phyloP scores from a whole-genome alignment of 2,888 invertebrate species.

The Caenorhabditis uteleia region DNA sequence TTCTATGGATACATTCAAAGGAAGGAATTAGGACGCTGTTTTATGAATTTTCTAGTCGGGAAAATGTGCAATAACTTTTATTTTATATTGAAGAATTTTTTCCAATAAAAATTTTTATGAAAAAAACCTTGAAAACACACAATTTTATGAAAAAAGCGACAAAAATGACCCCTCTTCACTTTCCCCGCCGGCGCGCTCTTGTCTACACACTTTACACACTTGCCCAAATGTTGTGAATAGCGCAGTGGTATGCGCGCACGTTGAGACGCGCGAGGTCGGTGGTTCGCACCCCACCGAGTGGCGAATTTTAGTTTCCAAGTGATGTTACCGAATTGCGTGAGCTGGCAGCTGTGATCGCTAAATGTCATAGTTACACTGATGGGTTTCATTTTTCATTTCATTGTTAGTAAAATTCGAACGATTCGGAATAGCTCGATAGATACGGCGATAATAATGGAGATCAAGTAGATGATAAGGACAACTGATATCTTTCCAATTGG shows the following conservation, averaged over 20 bases:
- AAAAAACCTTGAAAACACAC: not conserved
- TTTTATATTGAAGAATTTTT: not conserved
- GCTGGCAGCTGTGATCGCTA: slow-evolving; percentile 53
- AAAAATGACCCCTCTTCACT: not conserved
- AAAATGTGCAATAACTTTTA: not conserved
- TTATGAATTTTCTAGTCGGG: too few relatives aligned
- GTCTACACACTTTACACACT: not conserved
- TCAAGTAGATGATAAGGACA: too few relatives aligned
- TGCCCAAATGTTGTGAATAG: not conserved
- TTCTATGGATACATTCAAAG: slow-evolving; percentile 38
- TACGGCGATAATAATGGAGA: too few relatives aligned
- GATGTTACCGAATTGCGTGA: slow-evolving; percentile 48
- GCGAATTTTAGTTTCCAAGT: slow-evolving; percentile 36
- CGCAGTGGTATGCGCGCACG: not conserved
- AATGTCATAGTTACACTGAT: slow-evolving; percentile 58
- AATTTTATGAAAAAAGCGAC: not conserved
- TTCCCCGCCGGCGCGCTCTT: not conserved
- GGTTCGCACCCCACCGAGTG: slow-evolving; percentile 18
- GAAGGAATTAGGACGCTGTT: slow-evolving; percentile 8
- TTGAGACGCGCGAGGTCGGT: not conserved
- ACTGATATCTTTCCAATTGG: too few relatives aligned
- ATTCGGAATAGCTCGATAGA: too few relatives aligned
- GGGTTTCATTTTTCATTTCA: slow-evolving; percentile 39
- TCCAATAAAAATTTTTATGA: slow-evolving; percentile 1
- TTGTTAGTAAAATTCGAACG: too few relatives aligned